A percentile compares a stretch with the other conserved stretches of the same genome.
Evolutionary conservation across 2,113 vertebrate genomes (phyloP).

Genomic region (Oceanodroma tethys): DNA sequence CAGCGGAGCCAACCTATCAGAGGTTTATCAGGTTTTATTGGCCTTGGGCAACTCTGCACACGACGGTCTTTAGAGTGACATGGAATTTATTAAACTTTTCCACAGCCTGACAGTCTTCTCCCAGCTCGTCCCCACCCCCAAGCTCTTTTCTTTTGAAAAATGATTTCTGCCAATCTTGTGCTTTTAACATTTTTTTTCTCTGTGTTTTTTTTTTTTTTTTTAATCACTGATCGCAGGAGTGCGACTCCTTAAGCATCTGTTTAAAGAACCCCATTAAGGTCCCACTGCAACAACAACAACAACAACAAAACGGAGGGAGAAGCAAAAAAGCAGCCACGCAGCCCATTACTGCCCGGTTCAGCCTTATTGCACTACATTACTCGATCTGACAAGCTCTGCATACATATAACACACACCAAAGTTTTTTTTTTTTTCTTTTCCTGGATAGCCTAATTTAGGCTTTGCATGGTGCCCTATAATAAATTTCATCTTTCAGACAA

Average conservation of each 20-base stretch:
- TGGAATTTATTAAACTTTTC: constrained; percentile 73
- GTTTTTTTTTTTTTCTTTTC: neutral
- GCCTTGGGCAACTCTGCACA: constrained; percentile 57
- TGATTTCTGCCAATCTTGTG: constrained; percentile 58
- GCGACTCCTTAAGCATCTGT: neutral
- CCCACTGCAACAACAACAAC: neutral
- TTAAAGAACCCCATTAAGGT: constrained; percentile 33
- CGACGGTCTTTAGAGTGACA: constrained; percentile 68
- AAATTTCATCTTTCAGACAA: constrained; percentile 33
- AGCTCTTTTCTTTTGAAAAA: constrained; percentile 44
- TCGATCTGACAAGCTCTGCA: constrained; percentile 26
- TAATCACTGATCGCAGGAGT: neutral
- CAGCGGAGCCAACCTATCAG: constrained; percentile 36
- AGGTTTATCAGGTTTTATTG: constrained; percentile 49
- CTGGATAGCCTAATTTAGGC: constrained; percentile 32
- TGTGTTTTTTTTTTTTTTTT: neutral
- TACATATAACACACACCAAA: constrained; percentile 16
- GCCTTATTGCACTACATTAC: neutral
- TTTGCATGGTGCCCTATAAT: constrained; percentile 18
- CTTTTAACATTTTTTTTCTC: neutral
- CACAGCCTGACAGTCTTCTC: constrained; percentile 47
- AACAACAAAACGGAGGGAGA: neutral
- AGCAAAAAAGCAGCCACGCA: neutral
- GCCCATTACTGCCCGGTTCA: constrained; percentile 32
- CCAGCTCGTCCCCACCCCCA: constrained; percentile 40